Evolutionary conservation across 2,113 vertebrate species (phyloP), one percentile per base, ranked within the genome.

Genomic region (Puma concolor): DNA sequence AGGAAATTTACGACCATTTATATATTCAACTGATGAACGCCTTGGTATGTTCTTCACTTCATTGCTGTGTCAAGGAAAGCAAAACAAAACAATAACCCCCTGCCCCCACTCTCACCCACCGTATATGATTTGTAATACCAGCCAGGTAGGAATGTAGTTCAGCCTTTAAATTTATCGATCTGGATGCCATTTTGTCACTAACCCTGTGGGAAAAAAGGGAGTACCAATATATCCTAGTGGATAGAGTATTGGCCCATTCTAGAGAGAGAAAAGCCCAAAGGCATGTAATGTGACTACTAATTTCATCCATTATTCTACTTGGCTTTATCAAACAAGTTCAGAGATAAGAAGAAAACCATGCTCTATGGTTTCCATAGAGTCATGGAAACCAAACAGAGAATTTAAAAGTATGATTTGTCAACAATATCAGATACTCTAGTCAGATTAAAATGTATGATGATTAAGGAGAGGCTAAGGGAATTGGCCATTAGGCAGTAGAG

Each of bases 1-100:
- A 96, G 98, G 98, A 90, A 98, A 86, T 64, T 92, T 99, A 97
- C 98, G 97, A 94, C 99, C 98, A 0, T 98, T 98, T 95, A 88
- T 94, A 63, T 74, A 82, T 76, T 81, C 83, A 0, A 3, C 93
- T 31, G 94, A 96, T 44, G 92, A 95, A 57, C 3, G 0, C 1
- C 36, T 92, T 90, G 98, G 97, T 98, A 98, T 76, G 98, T 93
- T 36, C 41, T 84, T 95, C 36, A 87, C 12, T 77, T 92, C 16
- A 86, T 21, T 88, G 48, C 9, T 94, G 4, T 88, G 48, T 67
- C 63, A 69, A 96, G 48, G 21, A 90, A 88, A 88, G 69, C 64
- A 94, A 80, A 93, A 44, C 19, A 38, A 95, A 94, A 50, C 36
- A 63, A 80, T 21, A 36, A 72, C 17, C 27, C 41, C 7, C 7